Conservation (phyloP, 2,113 vertebrate genomes). For the Perca fluviatilis region DNA sequence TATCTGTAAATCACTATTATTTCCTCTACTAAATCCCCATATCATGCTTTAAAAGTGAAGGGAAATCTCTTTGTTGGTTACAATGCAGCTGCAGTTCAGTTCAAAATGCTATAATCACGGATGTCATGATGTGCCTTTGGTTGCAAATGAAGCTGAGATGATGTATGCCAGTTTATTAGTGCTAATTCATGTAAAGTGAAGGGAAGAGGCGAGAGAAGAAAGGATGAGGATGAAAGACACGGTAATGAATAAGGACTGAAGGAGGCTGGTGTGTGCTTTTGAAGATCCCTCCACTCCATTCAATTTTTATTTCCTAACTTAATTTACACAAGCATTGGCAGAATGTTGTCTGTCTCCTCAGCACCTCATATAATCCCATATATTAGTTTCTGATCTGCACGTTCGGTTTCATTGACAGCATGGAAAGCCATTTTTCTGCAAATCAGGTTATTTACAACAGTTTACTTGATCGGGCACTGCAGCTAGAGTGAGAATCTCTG, state of each 20-base stretch:
- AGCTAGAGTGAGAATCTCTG: slow-evolving; percentile 5
- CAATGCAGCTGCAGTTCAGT: slow-evolving; percentile 50
- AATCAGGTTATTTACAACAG: slow-evolving; percentile 15
- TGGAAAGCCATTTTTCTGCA: slow-evolving; percentile 15
- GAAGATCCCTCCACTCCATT: slow-evolving; percentile 39
- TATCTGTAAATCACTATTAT: not conserved
- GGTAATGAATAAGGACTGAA: slow-evolving; percentile 58
- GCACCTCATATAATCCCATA: not conserved
- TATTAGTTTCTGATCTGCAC: slow-evolving; percentile 21
- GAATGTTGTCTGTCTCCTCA: slow-evolving; percentile 18
- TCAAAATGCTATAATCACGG: slow-evolving; percentile 44
- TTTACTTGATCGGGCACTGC: slow-evolving; percentile 12
- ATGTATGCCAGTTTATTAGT: slow-evolving; percentile 67
- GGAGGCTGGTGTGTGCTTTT: slow-evolving; percentile 52
- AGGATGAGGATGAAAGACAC: slow-evolving; percentile 58
- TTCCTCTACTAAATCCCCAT: slow-evolving; percentile 16
- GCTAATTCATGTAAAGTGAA: slow-evolving; percentile 74
- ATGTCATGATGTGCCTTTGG: slow-evolving; percentile 46
- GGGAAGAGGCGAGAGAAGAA: slow-evolving; percentile 61
- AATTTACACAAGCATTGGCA: slow-evolving; percentile 15
- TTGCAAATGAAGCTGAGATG: slow-evolving; percentile 53
- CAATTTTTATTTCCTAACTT: slow-evolving; percentile 42
- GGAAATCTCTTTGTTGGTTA: slow-evolving; percentile 7
- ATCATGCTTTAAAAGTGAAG: slow-evolving; percentile 9
- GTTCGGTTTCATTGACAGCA: not conserved